Evolutionary conservation across 1,140 invertebrate genomes (phyloP).

Genomic region (Teleogryllus occipitalis): DNA sequence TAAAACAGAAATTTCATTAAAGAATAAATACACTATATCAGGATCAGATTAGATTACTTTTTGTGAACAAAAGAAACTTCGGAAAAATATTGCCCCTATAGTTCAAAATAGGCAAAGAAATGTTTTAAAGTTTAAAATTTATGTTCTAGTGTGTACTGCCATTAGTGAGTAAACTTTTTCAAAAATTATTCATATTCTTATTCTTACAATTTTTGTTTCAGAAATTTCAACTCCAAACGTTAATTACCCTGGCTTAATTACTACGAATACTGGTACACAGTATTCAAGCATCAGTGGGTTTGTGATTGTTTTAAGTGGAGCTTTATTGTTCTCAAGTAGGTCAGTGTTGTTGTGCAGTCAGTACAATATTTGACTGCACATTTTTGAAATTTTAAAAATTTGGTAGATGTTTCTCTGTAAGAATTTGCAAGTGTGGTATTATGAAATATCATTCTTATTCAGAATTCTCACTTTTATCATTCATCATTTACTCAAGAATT

Average conservation of each 20-base stretch:
- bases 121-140: neutral
- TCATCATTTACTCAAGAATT: too few relatives aligned
- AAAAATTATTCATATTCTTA: neutral
- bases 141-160: neutral
- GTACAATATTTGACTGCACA: too few relatives aligned
- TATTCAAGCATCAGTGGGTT: neutral
- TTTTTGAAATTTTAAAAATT: too few relatives aligned
- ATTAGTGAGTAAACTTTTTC: neutral
- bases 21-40: neutral
- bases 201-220: conserved; percentile 36
- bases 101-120: neutral
- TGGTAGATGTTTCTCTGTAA: too few relatives aligned
- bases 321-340: neutral
- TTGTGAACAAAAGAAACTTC: neutral
- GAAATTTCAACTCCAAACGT: conserved; percentile 60
- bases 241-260: conserved; percentile 51
- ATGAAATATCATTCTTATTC: too few relatives aligned
- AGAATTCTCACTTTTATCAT: too few relatives aligned
- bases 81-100: neutral
- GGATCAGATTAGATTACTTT: neutral
- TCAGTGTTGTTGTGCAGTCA: too few relatives aligned
- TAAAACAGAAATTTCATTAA: too few relatives aligned
- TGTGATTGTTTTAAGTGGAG: neutral
- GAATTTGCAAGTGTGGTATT: too few relatives aligned
- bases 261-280: neutral